Evolutionary conservation across 2,113 vertebrate species (phyloP).

Genomic region (Catharus fuscescens): DNA sequence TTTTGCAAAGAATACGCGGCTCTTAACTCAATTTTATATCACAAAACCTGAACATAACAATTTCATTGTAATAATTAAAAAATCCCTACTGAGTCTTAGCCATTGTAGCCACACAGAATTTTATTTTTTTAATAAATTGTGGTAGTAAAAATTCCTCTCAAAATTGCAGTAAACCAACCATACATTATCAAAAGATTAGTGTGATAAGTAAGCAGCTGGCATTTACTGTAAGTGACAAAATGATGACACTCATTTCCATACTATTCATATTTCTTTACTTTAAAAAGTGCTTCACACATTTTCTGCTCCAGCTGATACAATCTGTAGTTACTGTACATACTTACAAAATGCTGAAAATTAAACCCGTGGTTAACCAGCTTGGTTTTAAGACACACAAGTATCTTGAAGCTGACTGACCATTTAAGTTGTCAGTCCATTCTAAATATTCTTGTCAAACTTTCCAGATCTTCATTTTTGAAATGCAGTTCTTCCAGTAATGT

Average conservation of each 20-base stretch:
- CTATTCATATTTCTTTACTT: background rate
- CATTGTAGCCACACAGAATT: background rate
- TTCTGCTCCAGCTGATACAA: constrained; percentile 3
- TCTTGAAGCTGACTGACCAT: constrained; percentile 58
- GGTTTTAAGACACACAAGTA: background rate
- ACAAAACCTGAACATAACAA: background rate
- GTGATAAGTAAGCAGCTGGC: constrained; percentile 20
- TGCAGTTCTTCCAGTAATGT: constrained; percentile 77
- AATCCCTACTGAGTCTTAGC: background rate
- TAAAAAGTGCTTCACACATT: constrained; percentile 3
- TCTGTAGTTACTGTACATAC: background rate
- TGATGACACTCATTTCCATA: constrained; percentile 40
- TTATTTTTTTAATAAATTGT: background rate
- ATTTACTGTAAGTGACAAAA: constrained; percentile 55
- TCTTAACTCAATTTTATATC: background rate
- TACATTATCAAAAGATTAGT: background rate
- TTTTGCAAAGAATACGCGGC: background rate
- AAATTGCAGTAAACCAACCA: background rate
- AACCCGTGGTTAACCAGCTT: background rate
- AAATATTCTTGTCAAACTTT: constrained; percentile 76
- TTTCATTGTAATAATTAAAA: background rate
- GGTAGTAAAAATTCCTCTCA: background rate
- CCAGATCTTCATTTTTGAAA: constrained; percentile 77
- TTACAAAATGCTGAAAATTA: background rate
- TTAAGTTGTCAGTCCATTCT: constrained; percentile 28